Conservation (phyloP, 2,113 vertebrate genomes). For the Platanista minor region DNA sequence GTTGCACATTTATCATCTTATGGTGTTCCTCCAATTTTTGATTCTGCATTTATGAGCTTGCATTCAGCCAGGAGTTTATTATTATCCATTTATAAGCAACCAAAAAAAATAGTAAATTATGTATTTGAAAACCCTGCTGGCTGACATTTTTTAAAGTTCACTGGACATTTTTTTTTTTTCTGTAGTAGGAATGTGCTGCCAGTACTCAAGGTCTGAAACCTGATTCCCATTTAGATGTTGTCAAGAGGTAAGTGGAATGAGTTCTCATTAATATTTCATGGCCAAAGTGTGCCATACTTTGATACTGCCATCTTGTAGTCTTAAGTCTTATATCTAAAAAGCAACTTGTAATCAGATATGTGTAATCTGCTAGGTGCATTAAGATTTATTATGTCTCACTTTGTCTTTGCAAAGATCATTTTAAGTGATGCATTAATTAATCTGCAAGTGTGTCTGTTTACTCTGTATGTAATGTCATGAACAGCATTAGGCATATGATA, state of each 20-base stretch:
- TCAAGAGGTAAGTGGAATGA: conserved; percentile 69
- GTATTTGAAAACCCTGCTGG: conserved; percentile 78
- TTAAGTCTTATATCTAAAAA: conserved; percentile 75
- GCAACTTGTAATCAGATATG: conserved; percentile 68
- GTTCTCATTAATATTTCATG: conserved; percentile 81
- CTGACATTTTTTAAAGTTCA: conserved; percentile 85
- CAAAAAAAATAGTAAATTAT: conserved; percentile 83
- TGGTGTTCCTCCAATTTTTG: conserved; percentile 73
- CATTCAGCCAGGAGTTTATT: conserved; percentile 78
- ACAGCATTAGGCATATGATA: background rate
- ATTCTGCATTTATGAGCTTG: conserved; percentile 76
- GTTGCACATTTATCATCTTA: conserved; percentile 73
- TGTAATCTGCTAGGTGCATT: conserved; percentile 67
- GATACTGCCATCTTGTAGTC: conserved; percentile 73
- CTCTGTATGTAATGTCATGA: background rate
- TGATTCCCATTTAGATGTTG: conserved; percentile 78
- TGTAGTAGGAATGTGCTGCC: conserved; percentile 70
- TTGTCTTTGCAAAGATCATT: conserved; percentile 55
- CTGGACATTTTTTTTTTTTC: conserved; percentile 58
- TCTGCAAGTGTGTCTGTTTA: background rate
- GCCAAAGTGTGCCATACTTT: conserved; percentile 70
- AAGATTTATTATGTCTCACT: conserved; percentile 71
- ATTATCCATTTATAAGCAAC: conserved; percentile 79
- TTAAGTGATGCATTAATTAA: conserved; percentile 64
- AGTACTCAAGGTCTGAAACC: conserved; percentile 75